phyloP scores from a whole-genome alignment of 2,888 invertebrate species.

The Willowsia nigromaculata region DNA sequence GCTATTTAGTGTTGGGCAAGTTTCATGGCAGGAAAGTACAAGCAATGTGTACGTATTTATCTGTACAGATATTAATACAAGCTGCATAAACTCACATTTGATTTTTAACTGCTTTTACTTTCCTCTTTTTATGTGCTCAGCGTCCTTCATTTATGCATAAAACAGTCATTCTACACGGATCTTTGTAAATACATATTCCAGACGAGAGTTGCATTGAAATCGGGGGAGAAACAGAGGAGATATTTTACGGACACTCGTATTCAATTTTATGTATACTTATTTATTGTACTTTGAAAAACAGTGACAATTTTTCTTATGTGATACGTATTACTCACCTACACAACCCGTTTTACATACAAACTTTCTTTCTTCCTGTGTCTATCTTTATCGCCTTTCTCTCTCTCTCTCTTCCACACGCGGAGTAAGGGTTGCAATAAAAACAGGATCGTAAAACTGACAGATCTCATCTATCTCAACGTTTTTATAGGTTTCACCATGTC shows the following conservation, averaged over 20 bases:
- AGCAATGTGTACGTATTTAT: neutral
- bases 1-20: neutral
- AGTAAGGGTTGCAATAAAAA: conserved; percentile 47
- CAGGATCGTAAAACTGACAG: conserved; percentile 58
- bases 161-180: neutral
- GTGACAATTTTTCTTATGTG: conserved; percentile 12
- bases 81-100: neutral
- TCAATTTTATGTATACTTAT: neutral
- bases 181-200: neutral
- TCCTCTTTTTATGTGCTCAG: neutral
- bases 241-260: neutral
- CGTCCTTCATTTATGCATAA: neutral
- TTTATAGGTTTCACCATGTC: conserved; percentile 45
- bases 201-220: neutral
- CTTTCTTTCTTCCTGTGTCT: neutral
- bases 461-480: conserved; percentile 52
- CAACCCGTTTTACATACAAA: neutral
- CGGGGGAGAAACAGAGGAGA: neutral
- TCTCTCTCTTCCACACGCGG: neutral
- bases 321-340: neutral
- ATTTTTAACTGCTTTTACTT: conserved; percentile 30
- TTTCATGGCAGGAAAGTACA: neutral
- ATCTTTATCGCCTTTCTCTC: neutral
- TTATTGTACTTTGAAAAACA: neutral
- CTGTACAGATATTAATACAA: too few species aligned